Conservation (phyloP, 2,797 vertebrate genomes). For the Arvicola amphibius region DNA sequence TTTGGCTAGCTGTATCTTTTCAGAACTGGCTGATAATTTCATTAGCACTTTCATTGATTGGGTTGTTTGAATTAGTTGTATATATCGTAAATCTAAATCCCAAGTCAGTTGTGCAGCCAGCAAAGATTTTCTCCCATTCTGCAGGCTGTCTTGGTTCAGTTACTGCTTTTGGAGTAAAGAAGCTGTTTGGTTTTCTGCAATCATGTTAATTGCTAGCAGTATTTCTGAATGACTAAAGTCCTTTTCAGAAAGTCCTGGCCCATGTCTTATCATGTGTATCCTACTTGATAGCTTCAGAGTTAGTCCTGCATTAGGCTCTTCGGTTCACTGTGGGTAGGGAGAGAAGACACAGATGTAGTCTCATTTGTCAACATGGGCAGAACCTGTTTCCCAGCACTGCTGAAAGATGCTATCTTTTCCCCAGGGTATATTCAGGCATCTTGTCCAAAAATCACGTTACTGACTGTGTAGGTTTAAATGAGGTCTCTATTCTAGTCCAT, state of each 20-base stretch:
- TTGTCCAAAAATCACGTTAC: background rate
- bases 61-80: background rate
- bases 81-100: background rate
- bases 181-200: background rate
- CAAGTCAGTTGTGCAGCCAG: background rate
- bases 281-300: background rate
- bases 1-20: background rate
- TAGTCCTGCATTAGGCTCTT: background rate
- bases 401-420: background rate
- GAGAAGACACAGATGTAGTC: background rate
- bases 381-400: background rate
- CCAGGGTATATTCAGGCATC: background rate
- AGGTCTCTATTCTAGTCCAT: background rate
- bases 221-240: background rate
- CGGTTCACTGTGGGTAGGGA: background rate
- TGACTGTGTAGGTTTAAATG: background rate
- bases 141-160: background rate
- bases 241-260: background rate
- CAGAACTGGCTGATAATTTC: background rate
- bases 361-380: background rate
- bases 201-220: background rate
- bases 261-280: background rate
- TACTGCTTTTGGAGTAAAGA: background rate
- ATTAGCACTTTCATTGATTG: background rate
- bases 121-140: background rate